Evolutionary conservation across 2,888 invertebrate genomes (phyloP), one percentile per base, ranked within the genome.

Genomic region (Synanthedon andrenaeformis): DNA sequence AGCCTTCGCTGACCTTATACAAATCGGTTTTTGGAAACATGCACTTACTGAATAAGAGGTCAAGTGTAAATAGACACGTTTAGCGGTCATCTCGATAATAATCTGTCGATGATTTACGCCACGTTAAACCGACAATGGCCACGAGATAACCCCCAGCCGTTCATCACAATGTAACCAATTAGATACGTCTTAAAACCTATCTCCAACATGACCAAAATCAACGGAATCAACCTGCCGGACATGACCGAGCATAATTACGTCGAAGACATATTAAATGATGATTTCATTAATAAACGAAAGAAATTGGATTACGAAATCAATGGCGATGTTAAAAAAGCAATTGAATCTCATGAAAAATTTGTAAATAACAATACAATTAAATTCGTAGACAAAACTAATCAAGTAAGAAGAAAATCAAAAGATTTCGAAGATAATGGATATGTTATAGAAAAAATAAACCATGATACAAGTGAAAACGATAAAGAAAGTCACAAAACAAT

Each of bases 31-130:
- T 62, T 62, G 57, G 60, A 62, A 65, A 62, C 63, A 56, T 55
- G 55, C 51, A 55, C 59, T 66, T 67, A 62, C 62, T 60, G 64
- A 69, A 66, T 61, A 62, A 62, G 64, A 59, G 80, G 58, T 79
- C 83, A 60, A 51, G 54, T 42, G 63, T 62, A 13, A 59, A 54
- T 78, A 75, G 84, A 59, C 62, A 57, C 59, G 62, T 64, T 72
- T 72, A 74, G 74, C 80, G 83, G 84, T 84, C 84, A 83, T 78
- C 70, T 67, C 56, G 87, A 87, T 87, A 86, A 84, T 82, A 78
- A 86, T 87, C 86, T 77, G 69, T 72, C 74, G 81, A 85, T 83
- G 82, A 86, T 85, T 83, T 85, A 82, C 82, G 81, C 82, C 71
- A 75, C 69, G 80, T 79, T 83, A 82, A 80, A 80, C 75, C 71